Evolutionary conservation across 2,797 vertebrate species (phyloP), one percentile per base, ranked within the genome.

Genomic region (Muscicapa striata): DNA sequence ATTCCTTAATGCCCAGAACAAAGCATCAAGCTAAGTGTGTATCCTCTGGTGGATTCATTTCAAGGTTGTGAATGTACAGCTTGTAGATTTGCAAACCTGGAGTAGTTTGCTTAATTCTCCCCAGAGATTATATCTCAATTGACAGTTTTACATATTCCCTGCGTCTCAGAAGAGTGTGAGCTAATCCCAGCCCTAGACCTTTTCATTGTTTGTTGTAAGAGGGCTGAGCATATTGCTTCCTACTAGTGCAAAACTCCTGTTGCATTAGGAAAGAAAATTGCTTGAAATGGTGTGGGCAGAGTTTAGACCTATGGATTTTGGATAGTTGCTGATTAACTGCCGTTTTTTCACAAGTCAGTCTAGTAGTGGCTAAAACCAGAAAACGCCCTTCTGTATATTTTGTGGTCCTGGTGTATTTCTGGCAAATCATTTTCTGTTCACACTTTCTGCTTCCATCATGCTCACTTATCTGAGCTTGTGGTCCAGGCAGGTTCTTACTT

Each of bases 91-190:
- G 61, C 81, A 80, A 55, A 93, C 89, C 52, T 75, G 63, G 48
- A 87, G 34, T 59, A 87, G 68, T 95, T 95, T 79, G 77, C 29
- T 92, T 94, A 91, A 66, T 91, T 94, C 22, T 82, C 73, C 79
- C 94, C 34, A 45, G 91, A 83, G 85, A 66, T 81, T 80, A 49
- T 81, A 67, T 64, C 62, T 93, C 84, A 77, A 18, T 76, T 73
- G 78, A 73, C 61, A 80, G 52, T 93, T 90, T 88, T 81, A 64
- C 38, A 36, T 83, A 55, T 59, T 84, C 70, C 43, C 26, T 77
- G 46, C 38, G 29, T 57, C 67, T 63, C 57, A 2, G 4, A 43
- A 74, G 63, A 72, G 18, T 14, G 17, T n/a, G 45, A 69, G 21
- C 41, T 79, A 74, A 87, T 78, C 55, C 51, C 68, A 82, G 18